Percentiles rank a stretch among this genome's conserved stretches.
Conservation (phyloP, 2,797 vertebrate species). For the Cirrhinus molitorella region DNA sequence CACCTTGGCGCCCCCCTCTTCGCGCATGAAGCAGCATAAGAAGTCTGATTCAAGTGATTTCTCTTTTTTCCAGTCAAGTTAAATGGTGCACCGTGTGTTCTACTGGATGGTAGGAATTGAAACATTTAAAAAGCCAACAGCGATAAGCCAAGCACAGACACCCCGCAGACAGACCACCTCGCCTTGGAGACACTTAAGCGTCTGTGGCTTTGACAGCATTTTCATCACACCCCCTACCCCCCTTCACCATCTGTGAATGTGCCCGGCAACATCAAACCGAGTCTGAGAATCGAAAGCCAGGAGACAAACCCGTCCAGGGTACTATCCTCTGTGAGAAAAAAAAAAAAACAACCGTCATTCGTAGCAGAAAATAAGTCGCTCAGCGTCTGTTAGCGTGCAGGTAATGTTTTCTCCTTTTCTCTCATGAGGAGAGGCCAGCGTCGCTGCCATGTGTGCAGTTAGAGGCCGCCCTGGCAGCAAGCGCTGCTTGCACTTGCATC, state of each 20-base stretch:
- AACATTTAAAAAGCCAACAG: conserved; percentile 59
- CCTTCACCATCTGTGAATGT: conserved; percentile 55
- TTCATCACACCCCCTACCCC: conserved; percentile 72
- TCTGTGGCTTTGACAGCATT: conserved; percentile 80
- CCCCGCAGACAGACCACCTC: conserved; percentile 78
- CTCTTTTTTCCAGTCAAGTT: conserved; percentile 49
- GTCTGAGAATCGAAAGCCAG: conserved; percentile 42
- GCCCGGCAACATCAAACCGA: conserved; percentile 53
- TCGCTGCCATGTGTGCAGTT: conserved; percentile 52
- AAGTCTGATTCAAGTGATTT: conserved; percentile 35
- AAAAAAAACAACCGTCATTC: conserved; percentile 25
- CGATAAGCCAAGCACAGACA: conserved; percentile 70
- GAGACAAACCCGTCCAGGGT: conserved; percentile 32
- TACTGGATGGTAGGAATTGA: conserved; percentile 49
- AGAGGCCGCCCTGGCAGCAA: conserved; percentile 51
- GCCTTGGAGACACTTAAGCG: conserved; percentile 77
- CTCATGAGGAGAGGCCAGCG: conserved; percentile 24
- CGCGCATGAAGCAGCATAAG: conserved; percentile 39
- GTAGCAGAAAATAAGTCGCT: conserved; percentile 18
- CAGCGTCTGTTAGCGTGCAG: conserved; percentile 67
- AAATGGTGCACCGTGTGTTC: conserved; percentile 54
- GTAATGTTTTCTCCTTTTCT: conserved; percentile 65
- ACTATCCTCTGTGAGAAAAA: conserved; percentile 22
- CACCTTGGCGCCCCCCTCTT: conserved; percentile 36
- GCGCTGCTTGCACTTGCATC: conserved; percentile 79